Conservation (phyloP, 2,797 vertebrate species). For the Alosa sapidissima region DNA sequence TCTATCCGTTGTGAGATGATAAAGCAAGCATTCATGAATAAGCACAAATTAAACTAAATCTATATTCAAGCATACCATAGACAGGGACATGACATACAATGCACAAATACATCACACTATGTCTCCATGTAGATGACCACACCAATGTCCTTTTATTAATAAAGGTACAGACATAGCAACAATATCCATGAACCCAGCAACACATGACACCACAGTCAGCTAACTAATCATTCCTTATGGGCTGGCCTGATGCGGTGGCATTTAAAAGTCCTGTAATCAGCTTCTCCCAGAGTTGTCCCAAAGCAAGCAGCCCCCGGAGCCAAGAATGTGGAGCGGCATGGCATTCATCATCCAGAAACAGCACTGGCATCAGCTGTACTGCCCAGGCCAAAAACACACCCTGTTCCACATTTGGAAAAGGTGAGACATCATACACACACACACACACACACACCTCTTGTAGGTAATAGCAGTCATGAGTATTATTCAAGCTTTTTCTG, state of each 20-base stretch:
- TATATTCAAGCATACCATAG: neutral
- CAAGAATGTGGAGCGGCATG: neutral
- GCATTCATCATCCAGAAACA: conserved; percentile 18
- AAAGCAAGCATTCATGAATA: neutral
- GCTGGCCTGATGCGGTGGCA: neutral
- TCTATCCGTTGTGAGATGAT: neutral
- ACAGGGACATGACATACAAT: neutral
- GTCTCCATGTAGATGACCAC: neutral
- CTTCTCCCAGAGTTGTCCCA: neutral
- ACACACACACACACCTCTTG: neutral
- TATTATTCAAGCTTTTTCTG: neutral
- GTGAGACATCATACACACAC: neutral
- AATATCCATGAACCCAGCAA: neutral
- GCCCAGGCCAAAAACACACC: neutral
- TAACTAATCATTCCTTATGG: neutral
- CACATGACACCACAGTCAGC: neutral
- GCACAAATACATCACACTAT: neutral
- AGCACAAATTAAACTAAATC: neutral
- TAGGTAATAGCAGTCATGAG: neutral
- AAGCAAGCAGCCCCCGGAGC: neutral
- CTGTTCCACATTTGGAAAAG: neutral
- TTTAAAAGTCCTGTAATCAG: conserved; percentile 15
- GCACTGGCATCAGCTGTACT: neutral
- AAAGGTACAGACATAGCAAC: neutral
- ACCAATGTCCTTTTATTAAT: neutral